Percentiles rank a stretch among this genome's conserved stretches.
These are phyloP conservation scores for Semnopithecus entellus DNA, from an alignment of 2,113 vertebrate genomes.

Conservation along the genomic window DNA sequence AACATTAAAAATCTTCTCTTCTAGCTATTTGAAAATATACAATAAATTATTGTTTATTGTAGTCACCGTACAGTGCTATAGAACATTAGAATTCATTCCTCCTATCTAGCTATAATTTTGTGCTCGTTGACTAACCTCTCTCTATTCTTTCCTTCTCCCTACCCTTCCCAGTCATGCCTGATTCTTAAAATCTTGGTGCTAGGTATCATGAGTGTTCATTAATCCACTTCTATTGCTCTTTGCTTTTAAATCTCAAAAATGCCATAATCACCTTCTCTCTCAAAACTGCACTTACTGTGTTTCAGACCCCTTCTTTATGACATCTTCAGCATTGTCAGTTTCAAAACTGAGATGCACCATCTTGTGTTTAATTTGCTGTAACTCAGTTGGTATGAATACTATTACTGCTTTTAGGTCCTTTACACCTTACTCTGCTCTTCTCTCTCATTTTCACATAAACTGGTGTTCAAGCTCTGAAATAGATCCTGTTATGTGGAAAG, in stretches of 20 bases:
- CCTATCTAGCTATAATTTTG: background rate
- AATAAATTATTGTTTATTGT: background rate
- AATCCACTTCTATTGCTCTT: background rate
- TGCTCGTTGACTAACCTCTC: background rate
- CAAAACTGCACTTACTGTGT: background rate
- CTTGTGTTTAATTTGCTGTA: conserved; percentile 22
- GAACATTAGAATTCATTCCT: background rate
- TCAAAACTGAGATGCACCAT: background rate
- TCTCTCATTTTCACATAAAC: conserved; percentile 66
- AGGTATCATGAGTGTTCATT: background rate
- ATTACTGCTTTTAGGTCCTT: conserved; percentile 25
- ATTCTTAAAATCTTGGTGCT: conserved; percentile 28
- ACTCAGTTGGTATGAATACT: conserved; percentile 25
- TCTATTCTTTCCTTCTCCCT: background rate
- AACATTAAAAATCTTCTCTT: background rate
- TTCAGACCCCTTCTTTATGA: background rate
- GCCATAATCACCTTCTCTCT: background rate
- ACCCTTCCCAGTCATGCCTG: background rate
- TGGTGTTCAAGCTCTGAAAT: conserved; percentile 20
- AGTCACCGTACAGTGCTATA: background rate
- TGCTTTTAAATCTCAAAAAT: background rate
- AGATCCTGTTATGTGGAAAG: conserved; percentile 65
- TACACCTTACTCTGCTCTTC: conserved; percentile 16
- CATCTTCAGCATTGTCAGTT: background rate
- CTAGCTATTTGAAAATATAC: background rate